Evolutionary conservation across 2,113 vertebrate species (phyloP), one percentile per base, ranked within the genome.

Genomic region (Hemiscyllium ocellatum): DNA sequence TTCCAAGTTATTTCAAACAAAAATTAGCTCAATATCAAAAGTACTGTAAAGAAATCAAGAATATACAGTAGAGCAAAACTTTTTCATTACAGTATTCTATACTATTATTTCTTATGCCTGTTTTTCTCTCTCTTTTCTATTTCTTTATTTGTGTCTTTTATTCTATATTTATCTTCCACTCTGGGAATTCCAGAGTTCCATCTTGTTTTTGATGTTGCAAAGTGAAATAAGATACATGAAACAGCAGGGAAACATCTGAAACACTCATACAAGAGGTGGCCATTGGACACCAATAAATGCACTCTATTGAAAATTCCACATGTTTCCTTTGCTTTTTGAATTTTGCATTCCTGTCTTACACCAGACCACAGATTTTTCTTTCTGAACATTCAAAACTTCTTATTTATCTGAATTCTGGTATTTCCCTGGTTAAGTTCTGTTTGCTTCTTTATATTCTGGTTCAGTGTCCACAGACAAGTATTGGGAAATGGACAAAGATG

Each of bases 401-500:
- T 52, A 22, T 65, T 66, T 20, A 93, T 90, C 87, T n/a, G 13
- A 90, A 90, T 93, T 66, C 5, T 93, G 29, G 29, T 66, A 91
- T 37, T 66, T 91, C 56, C 61, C 17, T n/a, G 65, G 65, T 78
- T 42, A 33, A 78, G 83, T 37, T 61, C 33, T 66, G 94, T 95
- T 26, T 95, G 42, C 52, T 61, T 68, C n/a, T 42, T 78, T 94
- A 13, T 96, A 37, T 96, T 69, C 42, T 95, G 50, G 37, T 29
- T 80, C 72, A n/a, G 78, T 80, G 61, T 93, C 80, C 29, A 95
- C 42, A 13, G 56, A 93, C 61, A 96, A 95, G n/a, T 96, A 95
- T 65, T 96, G 96, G 96, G 86, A 72, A 19, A 47, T 96, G 95
- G 96, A 96, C 72, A 96, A 96, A 93, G 96, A 96, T 26, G 96